phyloP scores from a whole-genome alignment of 2,113 vertebrate species.

The Condylura cristata region DNA sequence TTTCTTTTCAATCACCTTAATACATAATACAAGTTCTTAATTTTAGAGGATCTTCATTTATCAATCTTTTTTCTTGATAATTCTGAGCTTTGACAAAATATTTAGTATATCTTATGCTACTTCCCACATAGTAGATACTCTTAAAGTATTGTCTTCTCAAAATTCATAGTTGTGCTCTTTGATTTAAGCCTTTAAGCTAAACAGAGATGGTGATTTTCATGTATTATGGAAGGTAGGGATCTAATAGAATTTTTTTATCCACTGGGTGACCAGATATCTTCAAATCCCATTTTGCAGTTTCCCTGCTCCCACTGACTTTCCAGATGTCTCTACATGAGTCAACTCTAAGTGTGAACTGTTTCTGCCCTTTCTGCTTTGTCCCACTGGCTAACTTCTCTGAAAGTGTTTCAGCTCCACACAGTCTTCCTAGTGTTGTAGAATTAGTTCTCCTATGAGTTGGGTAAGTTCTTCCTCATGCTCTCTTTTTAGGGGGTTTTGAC shows the following conservation, averaged over 20 bases:
- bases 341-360: background rate
- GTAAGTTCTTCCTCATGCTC: background rate
- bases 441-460: background rate
- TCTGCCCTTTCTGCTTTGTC: background rate
- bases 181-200: background rate
- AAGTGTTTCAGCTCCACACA: background rate
- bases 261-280: background rate
- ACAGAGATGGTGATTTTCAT: background rate
- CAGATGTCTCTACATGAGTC: background rate
- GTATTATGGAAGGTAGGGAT: background rate
- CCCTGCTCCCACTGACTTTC: background rate
- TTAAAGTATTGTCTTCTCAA: background rate
- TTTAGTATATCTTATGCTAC: background rate
- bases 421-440: background rate
- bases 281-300: background rate
- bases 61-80: background rate
- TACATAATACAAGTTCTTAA: background rate
- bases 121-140: background rate
- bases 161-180: background rate
- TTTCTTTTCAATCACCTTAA: background rate
- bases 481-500: background rate
- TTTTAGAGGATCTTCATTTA: conserved; percentile 15
- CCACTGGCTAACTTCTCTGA: background rate
- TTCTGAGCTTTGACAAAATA: background rate
- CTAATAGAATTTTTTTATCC: background rate